Evolutionary conservation across 2,888 invertebrate species (phyloP).

Genomic region (Chrysolina haemoptera): DNA sequence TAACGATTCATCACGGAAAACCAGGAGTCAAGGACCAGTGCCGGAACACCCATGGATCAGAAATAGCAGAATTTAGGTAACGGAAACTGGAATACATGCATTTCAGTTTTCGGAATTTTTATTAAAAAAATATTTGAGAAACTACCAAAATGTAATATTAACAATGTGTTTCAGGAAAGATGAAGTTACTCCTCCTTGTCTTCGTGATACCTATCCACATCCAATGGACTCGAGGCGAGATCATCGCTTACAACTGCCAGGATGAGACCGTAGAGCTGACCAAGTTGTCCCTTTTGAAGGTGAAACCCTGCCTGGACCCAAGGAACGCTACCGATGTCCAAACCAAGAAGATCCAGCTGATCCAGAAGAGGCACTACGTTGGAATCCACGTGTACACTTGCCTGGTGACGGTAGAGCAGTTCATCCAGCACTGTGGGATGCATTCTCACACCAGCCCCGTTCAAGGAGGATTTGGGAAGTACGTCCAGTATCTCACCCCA

Average conservation of each 20-base stretch:
- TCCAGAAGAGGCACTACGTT: slow-evolving; percentile 21
- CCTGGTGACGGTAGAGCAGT: not conserved
- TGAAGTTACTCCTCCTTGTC: too few relatives aligned
- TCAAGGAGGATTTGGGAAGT: not conserved
- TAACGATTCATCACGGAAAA: too few relatives aligned
- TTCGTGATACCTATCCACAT: too few relatives aligned
- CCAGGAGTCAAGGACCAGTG: too few relatives aligned
- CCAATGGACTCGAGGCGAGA: not conserved
- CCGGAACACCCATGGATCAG: too few relatives aligned
- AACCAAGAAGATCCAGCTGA: not conserved
- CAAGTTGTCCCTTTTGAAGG: slow-evolving; percentile 2
- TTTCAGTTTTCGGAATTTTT: too few relatives aligned
- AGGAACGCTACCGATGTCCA: slow-evolving; percentile 5
- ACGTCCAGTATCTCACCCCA: not conserved
- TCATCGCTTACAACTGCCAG: slow-evolving; percentile 5
- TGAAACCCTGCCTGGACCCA: slow-evolving; percentile 21
- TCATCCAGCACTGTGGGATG: not conserved
- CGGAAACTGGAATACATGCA: too few relatives aligned
- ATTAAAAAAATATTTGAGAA: too few relatives aligned
- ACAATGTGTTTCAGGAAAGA: too few relatives aligned
- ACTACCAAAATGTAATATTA: too few relatives aligned
- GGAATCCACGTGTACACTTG: slow-evolving; percentile 1
- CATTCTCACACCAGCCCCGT: too few relatives aligned
- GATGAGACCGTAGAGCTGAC: not conserved
- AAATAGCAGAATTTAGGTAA: too few relatives aligned